Evolutionary conservation across 2,113 vertebrate species (phyloP).

Genomic region (Macheiramphus alcinus): DNA sequence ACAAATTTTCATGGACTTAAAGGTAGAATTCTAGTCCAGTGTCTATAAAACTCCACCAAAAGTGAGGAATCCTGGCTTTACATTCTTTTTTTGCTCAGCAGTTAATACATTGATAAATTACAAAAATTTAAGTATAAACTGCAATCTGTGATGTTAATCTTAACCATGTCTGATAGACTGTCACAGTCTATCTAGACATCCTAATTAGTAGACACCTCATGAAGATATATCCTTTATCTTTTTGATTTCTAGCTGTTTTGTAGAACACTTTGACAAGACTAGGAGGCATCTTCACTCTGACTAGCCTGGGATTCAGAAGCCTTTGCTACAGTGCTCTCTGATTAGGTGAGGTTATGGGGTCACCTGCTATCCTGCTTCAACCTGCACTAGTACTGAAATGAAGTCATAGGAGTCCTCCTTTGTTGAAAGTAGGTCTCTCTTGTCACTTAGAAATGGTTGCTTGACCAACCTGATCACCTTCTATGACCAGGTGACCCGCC

Average conservation of each 20-base stretch:
- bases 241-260: background rate
- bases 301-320: background rate
- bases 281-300: background rate
- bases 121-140: background rate
- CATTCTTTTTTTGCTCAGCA: background rate
- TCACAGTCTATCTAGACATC: background rate
- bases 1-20: no score
- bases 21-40: no score
- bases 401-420: background rate
- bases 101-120: background rate
- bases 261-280: background rate
- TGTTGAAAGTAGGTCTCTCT: background rate
- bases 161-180: background rate
- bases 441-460: background rate
- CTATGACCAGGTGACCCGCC: no score
- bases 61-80: background rate
- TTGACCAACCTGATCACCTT: no score
- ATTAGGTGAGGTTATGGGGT: background rate
- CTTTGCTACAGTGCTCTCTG: background rate
- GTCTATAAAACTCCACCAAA: background rate
- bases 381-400: background rate
- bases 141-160: background rate
- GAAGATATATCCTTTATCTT: background rate
- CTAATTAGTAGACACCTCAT: background rate
- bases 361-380: background rate